Evolutionary conservation across 2,113 vertebrate genomes (phyloP), one percentile per base, ranked within the genome.

Genomic region (Tupaia tana): DNA sequence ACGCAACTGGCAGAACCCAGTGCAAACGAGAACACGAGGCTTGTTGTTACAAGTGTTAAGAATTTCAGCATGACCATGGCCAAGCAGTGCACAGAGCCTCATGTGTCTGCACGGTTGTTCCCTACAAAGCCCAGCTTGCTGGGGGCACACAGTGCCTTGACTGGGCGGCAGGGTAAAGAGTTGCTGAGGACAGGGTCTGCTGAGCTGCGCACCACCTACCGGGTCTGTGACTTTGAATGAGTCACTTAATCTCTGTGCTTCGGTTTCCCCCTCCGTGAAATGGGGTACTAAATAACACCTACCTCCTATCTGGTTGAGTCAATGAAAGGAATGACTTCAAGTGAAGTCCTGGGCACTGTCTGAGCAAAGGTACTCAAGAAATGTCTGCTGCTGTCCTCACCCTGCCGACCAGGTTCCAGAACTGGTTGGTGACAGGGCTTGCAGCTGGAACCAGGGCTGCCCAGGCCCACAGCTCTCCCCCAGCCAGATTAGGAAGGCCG

Each of bases 41-140:
- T 31, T 24, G 25, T 20, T 20, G 58, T 59, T 70, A 59, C 80
- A 80, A 25, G 10, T 1, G 63, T 58, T 25, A 29, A 15, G 69
- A 25, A 19, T 24, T 89, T 67, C n/a, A 34, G 19, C 61, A 9
- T 0, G 0, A 13, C 0, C 0, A 18, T 27, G 12, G 11, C 25
- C 3, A 11, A 29, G 31, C 12, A 15, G n/a, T 29, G 8, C 25
- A 22, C 31, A 24, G 25, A 31, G 52, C 6, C 16, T 9, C 4
- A 0, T 0, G 24, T 2, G 10, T 3, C 67, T 0, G 0, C 20
- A 6, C 3, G 67, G 6, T 0, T 1, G 7, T 3, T 0, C 0
- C 6, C 54, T 0, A 29, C 14, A 10, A 64, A 29, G 59, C 59
- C 0, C 22, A 11, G 9, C 25, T 77, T 1, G 27, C 22, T 8